Conservation (phyloP, 2,888 invertebrate genomes). For the Zhuqinia jingwanae region DNA sequence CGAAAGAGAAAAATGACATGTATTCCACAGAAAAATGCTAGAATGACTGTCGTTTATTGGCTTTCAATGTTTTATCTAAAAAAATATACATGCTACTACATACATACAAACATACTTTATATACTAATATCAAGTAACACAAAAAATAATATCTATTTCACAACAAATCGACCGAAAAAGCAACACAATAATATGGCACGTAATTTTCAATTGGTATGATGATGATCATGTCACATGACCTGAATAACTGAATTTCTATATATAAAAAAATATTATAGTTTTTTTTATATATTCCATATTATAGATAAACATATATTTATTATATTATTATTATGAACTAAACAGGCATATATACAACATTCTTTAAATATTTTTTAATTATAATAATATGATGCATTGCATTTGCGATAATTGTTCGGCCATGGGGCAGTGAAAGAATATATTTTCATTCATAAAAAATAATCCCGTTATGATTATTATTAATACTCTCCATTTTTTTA, state of each 20-base stretch:
- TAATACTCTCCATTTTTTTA: not conserved
- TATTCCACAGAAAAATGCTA: not conserved
- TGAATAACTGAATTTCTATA: no score
- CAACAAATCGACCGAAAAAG: not conserved
- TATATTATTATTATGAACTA: not conserved
- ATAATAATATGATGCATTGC: not conserved
- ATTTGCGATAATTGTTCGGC: not conserved
- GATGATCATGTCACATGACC: not conserved
- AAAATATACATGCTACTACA: not conserved
- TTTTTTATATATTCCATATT: no score
- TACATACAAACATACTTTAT: not conserved
- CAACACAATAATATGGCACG: slow-evolving; percentile 30
- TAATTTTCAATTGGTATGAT: not conserved
- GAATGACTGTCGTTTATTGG: slow-evolving; percentile 15
- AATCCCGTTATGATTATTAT: not conserved
- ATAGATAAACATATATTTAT: no score
- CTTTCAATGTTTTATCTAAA: slow-evolving; percentile 22
- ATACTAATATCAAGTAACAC: slow-evolving; percentile 47
- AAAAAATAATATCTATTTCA: no score
- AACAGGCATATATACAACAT: no score
- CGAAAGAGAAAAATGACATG: no score
- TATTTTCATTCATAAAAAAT: not conserved
- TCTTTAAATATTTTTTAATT: no score
- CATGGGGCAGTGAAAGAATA: no score
- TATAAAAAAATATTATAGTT: no score